Base-by-base conservation (phyloP, 2,113 vertebrate species). In the Oreochromis niloticus region DNA sequence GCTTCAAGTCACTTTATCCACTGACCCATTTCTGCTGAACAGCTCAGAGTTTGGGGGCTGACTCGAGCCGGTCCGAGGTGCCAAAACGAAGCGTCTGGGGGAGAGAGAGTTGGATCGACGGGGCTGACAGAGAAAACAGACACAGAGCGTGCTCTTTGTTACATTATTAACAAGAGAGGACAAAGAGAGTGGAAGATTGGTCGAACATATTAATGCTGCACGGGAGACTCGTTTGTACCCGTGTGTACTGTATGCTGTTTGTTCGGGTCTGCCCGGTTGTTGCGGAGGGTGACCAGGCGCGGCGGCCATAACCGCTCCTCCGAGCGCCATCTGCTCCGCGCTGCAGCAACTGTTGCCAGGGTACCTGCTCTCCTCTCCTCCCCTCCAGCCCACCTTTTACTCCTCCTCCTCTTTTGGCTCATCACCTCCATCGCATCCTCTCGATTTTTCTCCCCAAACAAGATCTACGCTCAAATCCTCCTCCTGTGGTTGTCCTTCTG, bases 281-380 rank as follows among this genome's bases (percentile, higher is more conserved):
- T 82, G 80, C 68, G n/a, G 57, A 85, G 87, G 84, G 87, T 87
- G 90, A 89, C 85, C 79, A 71, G 85, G 73, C 80, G 11, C 75
- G n/a, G 82, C 82, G 59, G 88, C 86, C 92, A 87, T 91, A 84
- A 84, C 91, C 14, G 41, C 88, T 94, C 87, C 87, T 91, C 84
- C 24, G 12, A 85, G 83, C 61, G n/a, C 95, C 94, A 95, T 95
- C 95, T 95, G 94, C 93, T 94, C 93, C 24, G 83, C 68, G 6
- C 87, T 24, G 19, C 90, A 83, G 90, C 91, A 92, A 91, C 94
- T 92, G 91, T 92, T 94, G 91, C 93, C 93, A 92, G 88, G 91
- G 83, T 94, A 92, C 92, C 91, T 94, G 91, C 82, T 83, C 84
- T 80, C 86, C 79, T 90, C 91, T 89, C 84, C 85, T 93, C 87